phyloP scores from a whole-genome alignment of 2,113 vertebrate species.

The Strigops habroptila region DNA sequence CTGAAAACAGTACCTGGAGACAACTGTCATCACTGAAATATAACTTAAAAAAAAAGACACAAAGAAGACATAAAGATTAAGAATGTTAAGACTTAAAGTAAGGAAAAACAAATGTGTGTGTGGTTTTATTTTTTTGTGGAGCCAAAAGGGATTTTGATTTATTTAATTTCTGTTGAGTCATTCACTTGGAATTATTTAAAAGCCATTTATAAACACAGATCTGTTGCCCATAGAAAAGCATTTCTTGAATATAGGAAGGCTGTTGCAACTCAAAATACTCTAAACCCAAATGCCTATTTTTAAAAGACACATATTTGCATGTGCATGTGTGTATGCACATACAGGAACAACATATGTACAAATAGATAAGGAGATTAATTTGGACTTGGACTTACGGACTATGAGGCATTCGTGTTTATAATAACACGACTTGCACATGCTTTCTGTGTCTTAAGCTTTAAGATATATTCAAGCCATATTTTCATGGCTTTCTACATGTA shows the following conservation, averaged over 20 bases:
- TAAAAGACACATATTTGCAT: not conserved
- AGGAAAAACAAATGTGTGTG: not conserved
- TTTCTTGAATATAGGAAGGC: not conserved
- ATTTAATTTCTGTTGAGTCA: not conserved
- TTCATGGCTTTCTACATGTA: not conserved
- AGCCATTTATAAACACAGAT: not conserved
- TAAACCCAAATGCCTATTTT: not conserved
- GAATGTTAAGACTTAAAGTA: not conserved
- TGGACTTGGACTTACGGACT: not conserved
- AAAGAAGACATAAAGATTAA: not conserved
- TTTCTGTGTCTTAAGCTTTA: not conserved
- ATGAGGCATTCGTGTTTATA: not conserved
- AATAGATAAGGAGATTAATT: not conserved
- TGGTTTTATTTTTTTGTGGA: not conserved
- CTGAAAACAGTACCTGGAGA: not conserved
- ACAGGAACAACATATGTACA: not conserved
- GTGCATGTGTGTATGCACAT: fast-evolving
- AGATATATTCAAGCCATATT: not conserved
- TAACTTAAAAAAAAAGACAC: not conserved
- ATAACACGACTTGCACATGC: not conserved
- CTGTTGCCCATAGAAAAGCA: not conserved
- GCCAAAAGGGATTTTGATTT: not conserved
- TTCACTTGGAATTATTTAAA: not conserved
- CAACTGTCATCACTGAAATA: not conserved
- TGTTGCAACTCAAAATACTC: not conserved